phyloP scores from a whole-genome alignment of 2,797 vertebrate genomes.

The Clarias pachynema region DNA sequence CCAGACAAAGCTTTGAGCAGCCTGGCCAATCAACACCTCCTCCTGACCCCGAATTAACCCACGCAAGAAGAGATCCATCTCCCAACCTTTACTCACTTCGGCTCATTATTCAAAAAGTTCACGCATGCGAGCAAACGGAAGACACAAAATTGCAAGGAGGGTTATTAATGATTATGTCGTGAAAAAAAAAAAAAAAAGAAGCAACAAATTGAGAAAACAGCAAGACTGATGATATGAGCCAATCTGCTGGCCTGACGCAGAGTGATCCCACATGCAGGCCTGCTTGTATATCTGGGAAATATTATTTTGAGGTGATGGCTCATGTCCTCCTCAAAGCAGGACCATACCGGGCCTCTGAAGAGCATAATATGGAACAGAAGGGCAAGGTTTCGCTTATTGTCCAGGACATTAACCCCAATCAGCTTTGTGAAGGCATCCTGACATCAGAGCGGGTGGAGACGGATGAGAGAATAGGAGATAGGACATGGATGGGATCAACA shows the following conservation, averaged over 20 bases:
- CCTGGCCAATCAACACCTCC: slow-evolving; percentile 56
- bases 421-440: slow-evolving; percentile 58
- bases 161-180: slow-evolving; percentile 57
- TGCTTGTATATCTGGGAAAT: slow-evolving; percentile 68
- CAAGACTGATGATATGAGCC: slow-evolving; percentile 60
- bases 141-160: slow-evolving; percentile 40
- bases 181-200: slow-evolving; percentile 48
- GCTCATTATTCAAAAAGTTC: slow-evolving; percentile 48
- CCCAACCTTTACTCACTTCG: slow-evolving; percentile 34
- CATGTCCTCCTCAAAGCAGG: slow-evolving; percentile 59
- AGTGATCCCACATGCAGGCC: slow-evolving; percentile 68
- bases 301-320: slow-evolving; percentile 67
- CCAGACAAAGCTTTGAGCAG: slow-evolving; percentile 50
- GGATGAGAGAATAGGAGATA: slow-evolving; percentile 38
- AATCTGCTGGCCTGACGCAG: slow-evolving; percentile 52
- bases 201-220: slow-evolving; percentile 48
- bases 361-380: slow-evolving; percentile 73
- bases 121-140: slow-evolving; percentile 32
- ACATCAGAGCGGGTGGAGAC: slow-evolving; percentile 44
- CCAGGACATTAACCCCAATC: slow-evolving; percentile 74
- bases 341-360: slow-evolving; percentile 53
- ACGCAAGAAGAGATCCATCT: slow-evolving; percentile 57
- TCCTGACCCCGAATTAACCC: slow-evolving; percentile 55
- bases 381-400: slow-evolving; percentile 65
- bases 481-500: slow-evolving; percentile 40